These are phyloP conservation scores for Ciona savignyi DNA, from an alignment of 23 tunicate genomes.

Conservation along the genomic window DNA sequence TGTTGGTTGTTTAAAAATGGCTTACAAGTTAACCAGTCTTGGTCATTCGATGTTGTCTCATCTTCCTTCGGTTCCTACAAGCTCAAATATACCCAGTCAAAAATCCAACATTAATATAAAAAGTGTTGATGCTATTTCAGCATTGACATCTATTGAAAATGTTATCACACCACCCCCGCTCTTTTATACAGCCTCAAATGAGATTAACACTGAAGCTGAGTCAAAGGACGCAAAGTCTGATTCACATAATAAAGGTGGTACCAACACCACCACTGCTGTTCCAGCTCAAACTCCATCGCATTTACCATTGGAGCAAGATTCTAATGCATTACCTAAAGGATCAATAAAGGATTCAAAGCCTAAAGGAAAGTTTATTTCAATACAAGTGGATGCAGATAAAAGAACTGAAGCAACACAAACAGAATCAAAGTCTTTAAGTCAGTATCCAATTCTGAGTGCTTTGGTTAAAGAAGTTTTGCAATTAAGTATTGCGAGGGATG, in stretches of 20 bases:
- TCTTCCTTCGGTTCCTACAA: slow-evolving; percentile 10
- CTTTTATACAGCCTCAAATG: too few species aligned
- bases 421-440: slow-evolving; percentile 12
- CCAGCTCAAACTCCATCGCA: background rate
- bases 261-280: background rate
- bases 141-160: slow-evolving; percentile 14
- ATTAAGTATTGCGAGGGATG: slow-evolving; percentile 19
- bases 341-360: background rate
- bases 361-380: slow-evolving; percentile 5
- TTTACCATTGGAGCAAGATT: too few species aligned
- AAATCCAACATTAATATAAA: background rate
- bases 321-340: background rate
- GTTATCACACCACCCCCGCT: slow-evolving; percentile 39
- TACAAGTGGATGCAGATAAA: slow-evolving; percentile 7
- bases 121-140: background rate
- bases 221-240: background rate
- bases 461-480: slow-evolving; percentile 48
- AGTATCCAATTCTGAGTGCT: slow-evolving; percentile 41
- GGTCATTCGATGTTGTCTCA: slow-evolving; percentile 64
- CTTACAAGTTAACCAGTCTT: slow-evolving; percentile 51
- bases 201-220: too few species aligned
- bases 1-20: slow-evolving; percentile 39
- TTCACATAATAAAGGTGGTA: background rate
- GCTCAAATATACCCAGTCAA: background rate
- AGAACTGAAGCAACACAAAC: slow-evolving; percentile 58